Percentiles rank a stretch among this genome's conserved stretches.
Evolutionary conservation across 2,797 vertebrate species (phyloP).

Genomic region (Pipistrellus pygmaeus): DNA sequence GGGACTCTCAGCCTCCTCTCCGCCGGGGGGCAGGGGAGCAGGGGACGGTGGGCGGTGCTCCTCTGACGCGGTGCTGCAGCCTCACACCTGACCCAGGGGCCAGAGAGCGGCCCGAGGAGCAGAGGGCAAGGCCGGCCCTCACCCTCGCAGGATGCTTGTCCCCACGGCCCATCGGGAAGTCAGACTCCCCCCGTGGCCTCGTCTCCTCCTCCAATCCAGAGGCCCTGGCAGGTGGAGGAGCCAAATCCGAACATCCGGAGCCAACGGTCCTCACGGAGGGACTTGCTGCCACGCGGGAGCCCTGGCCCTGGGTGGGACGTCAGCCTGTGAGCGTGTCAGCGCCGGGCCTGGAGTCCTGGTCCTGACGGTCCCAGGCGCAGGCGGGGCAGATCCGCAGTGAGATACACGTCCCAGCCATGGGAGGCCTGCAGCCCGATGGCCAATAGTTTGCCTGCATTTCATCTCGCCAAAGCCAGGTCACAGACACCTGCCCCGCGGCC

Average conservation of each 20-base stretch:
- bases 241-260: not conserved
- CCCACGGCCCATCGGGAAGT: not conserved
- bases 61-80: not conserved
- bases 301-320: not conserved
- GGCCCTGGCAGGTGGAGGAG: not conserved
- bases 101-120: not conserved
- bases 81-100: not conserved
- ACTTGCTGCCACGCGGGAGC: fast-evolving
- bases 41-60: fast-evolving
- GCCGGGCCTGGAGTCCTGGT: not conserved
- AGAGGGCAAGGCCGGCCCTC: not conserved
- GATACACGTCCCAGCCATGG: fast-evolving
- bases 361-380: not conserved
- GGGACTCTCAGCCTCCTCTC: not conserved
- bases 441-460: not conserved
- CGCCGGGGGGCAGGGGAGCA: too few species aligned
- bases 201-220: not conserved
- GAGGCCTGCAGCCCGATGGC: fast-evolving
- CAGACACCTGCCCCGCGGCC: not conserved
- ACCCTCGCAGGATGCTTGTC: not conserved
- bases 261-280: not conserved
- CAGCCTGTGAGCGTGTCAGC: not conserved
- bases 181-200: not conserved
- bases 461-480: not conserved
- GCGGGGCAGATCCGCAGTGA: not conserved